These are phyloP conservation scores for Rhagologus leucostigma DNA, from an alignment of 2,113 vertebrate species.

Conservation along the genomic window DNA sequence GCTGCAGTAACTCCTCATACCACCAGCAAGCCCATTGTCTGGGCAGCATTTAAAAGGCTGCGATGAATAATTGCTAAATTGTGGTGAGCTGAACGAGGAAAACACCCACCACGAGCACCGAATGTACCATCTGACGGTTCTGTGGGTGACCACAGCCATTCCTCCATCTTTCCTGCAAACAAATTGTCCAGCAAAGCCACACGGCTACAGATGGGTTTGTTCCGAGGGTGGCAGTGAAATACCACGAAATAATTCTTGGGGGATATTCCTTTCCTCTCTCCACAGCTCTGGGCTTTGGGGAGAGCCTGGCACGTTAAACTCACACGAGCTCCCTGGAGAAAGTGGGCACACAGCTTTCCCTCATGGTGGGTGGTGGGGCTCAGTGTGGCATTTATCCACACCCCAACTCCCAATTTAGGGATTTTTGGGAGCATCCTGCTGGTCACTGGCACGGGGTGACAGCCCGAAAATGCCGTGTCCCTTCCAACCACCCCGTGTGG, in stretches of 20 bases:
- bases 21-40: not conserved
- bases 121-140: not conserved
- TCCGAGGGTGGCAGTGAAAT: not conserved
- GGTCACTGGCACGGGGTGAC: not conserved
- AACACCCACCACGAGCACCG: conserved; percentile 9
- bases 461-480: fast-evolving
- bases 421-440: not conserved
- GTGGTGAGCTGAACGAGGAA: not conserved
- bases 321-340: not conserved
- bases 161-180: not conserved
- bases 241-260: not conserved
- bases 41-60: not conserved
- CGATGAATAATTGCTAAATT: conserved; percentile 29
- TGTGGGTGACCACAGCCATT: conserved; percentile 58
- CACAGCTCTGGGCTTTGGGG: not conserved
- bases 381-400: not conserved
- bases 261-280: not conserved
- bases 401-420: fast-evolving
- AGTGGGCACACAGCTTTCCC: not conserved
- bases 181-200: conserved; percentile 14
- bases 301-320: fast-evolving
- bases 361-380: not conserved
- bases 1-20: not conserved
- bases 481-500: not conserved
- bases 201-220: not conserved